Evolutionary conservation across 1,140 invertebrate genomes (phyloP).

Genomic region (Leptopilina clavipes): DNA sequence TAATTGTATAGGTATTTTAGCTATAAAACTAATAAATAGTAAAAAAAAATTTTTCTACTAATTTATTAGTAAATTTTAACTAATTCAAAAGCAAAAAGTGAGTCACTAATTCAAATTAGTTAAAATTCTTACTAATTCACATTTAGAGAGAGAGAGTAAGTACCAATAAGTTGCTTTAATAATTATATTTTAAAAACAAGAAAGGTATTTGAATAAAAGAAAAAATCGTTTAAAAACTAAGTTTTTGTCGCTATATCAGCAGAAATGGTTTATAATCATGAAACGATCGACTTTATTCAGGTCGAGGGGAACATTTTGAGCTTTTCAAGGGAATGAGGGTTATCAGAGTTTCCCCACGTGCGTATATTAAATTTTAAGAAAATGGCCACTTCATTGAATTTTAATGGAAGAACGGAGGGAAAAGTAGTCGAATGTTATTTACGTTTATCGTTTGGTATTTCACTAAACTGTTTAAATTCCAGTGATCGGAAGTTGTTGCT

Average conservation of each 20-base stretch:
- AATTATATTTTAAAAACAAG: too few relatives aligned
- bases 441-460: conserved; percentile 18
- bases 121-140: too few relatives aligned
- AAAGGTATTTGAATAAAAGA: too few relatives aligned
- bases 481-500: not conserved
- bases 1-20: too few relatives aligned
- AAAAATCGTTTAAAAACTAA: not conserved
- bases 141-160: too few relatives aligned
- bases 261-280: not conserved
- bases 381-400: conserved; percentile 23
- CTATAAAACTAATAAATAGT: too few relatives aligned
- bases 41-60: too few relatives aligned
- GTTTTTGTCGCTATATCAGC: not conserved
- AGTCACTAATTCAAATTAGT: too few relatives aligned
- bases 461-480: not conserved
- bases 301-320: not conserved
- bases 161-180: too few relatives aligned
- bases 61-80: too few relatives aligned
- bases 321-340: not conserved
- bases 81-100: too few relatives aligned
- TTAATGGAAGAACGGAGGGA: not conserved
- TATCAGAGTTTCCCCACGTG: conserved; percentile 19
- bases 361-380: conserved; percentile 22
- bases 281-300: conserved; percentile 7
- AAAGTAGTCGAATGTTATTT: not conserved